Evolutionary conservation across 2,113 vertebrate species (phyloP).

Genomic region (Syrmaticus mikado): DNA sequence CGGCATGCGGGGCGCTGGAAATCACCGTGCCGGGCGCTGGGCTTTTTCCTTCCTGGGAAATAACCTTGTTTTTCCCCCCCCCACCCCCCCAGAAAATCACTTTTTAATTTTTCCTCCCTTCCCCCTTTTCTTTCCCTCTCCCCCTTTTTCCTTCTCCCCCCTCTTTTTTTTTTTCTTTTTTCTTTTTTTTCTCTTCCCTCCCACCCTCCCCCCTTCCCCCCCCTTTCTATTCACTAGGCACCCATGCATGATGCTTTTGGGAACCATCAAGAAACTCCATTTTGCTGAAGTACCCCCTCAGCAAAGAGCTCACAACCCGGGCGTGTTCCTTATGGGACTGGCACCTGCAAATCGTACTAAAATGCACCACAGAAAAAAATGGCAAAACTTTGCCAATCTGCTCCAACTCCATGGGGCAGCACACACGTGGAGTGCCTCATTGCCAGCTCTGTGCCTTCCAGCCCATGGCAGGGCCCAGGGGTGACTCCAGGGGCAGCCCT

Average conservation of each 20-base stretch:
- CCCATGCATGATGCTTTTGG: slow-evolving; percentile 1
- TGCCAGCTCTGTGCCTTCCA: background rate
- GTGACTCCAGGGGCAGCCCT: background rate
- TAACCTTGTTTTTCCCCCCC: no score
- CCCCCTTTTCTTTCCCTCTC: background rate
- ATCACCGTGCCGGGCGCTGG: no score
- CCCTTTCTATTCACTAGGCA: background rate
- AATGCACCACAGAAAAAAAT: background rate
- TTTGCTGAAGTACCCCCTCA: background rate
- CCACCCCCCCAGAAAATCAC: no score
- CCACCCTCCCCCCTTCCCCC: no score
- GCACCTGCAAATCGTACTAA: background rate
- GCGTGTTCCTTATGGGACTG: background rate
- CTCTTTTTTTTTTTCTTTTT: no score
- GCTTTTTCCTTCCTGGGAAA: no score
- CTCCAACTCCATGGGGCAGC: background rate
- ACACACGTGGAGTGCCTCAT: background rate
- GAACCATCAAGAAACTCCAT: slow-evolving; percentile 15
- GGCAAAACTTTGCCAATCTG: background rate
- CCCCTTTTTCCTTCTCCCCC: background rate
- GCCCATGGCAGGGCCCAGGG: background rate
- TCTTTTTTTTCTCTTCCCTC: no score
- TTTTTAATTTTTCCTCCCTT: background rate
- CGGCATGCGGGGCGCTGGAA: no score
- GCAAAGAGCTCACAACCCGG: background rate